These are phyloP conservation scores for Chrysochloris asiatica DNA, from an alignment of 2,113 vertebrate genomes.

Conservation along the genomic window DNA sequence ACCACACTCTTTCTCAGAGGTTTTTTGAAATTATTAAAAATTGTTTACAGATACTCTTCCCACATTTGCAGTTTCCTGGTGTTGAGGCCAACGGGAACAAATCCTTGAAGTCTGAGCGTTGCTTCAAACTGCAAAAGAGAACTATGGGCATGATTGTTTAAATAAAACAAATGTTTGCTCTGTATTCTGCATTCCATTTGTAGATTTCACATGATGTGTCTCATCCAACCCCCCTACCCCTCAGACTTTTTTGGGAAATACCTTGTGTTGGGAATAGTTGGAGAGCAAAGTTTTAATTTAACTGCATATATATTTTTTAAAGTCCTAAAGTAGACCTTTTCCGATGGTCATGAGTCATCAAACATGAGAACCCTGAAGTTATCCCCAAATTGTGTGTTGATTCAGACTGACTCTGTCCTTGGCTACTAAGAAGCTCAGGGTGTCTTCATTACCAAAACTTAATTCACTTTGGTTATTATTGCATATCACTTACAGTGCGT, in stretches of 20 bases:
- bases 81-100: not conserved
- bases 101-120: not conserved
- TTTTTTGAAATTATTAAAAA: conserved; percentile 16
- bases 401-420: conserved; percentile 29
- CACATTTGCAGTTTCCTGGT: not conserved
- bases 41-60: not conserved
- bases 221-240: too few relatives aligned
- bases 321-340: conserved; percentile 65
- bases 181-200: conserved; percentile 37
- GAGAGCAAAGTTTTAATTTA: conserved; percentile 38
- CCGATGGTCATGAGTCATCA: conserved; percentile 67
- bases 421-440: conserved; percentile 34
- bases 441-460: conserved; percentile 67
- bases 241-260: conserved; percentile 45
- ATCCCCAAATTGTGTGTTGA: conserved; percentile 67
- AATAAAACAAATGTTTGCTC: conserved; percentile 19
- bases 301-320: conserved; percentile 9
- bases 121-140: not conserved
- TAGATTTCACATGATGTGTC: conserved; percentile 29
- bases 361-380: conserved; percentile 65
- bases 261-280: conserved; percentile 15
- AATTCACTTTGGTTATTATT: conserved; percentile 49
- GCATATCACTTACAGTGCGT: conserved; percentile 51
- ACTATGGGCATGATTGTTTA: not conserved
- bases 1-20: not conserved